Evolutionary conservation across 2,888 invertebrate genomes (phyloP).

Genomic region (Plutella xylostella): DNA sequence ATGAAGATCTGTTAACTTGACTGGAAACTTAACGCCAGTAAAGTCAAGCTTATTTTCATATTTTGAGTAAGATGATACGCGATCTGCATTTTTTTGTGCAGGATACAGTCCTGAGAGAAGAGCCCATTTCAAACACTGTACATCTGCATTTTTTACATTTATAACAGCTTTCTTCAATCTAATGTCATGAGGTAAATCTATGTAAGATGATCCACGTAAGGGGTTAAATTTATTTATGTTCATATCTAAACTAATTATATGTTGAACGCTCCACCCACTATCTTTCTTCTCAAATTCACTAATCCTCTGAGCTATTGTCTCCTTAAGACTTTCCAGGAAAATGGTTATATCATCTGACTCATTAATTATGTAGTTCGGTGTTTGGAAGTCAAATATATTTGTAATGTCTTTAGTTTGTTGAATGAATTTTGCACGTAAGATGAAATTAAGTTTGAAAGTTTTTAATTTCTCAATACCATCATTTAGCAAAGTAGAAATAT

Average conservation of each 20-base stretch:
- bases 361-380: constrained; percentile 14
- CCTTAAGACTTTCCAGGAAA: constrained; percentile 8
- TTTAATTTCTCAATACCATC: constrained; percentile 8
- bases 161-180: constrained; percentile 21
- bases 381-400: constrained; percentile 20
- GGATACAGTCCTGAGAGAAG: constrained; percentile 22
- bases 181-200: constrained; percentile 20
- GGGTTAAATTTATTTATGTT: constrained; percentile 22
- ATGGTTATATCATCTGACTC: constrained; percentile 14
- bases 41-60: constrained; percentile 20
- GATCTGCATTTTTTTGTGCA: constrained; percentile 13
- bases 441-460: constrained; percentile 16
- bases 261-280: constrained; percentile 19
- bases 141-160: constrained; percentile 22
- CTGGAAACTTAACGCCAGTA: constrained; percentile 19
- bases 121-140: constrained; percentile 22
- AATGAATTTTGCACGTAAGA: constrained; percentile 17
- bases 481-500: neutral
- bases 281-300: constrained; percentile 21
- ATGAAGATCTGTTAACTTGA: constrained; percentile 20
- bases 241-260: constrained; percentile 17
- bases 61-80: constrained; percentile 13
- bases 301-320: constrained; percentile 4
- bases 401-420: constrained; percentile 16
- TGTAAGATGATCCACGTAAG: constrained; percentile 16